Percentiles rank a stretch among this genome's conserved stretches.
Conservation (phyloP, 2,113 vertebrate species). For the Chaetodon auriga region DNA sequence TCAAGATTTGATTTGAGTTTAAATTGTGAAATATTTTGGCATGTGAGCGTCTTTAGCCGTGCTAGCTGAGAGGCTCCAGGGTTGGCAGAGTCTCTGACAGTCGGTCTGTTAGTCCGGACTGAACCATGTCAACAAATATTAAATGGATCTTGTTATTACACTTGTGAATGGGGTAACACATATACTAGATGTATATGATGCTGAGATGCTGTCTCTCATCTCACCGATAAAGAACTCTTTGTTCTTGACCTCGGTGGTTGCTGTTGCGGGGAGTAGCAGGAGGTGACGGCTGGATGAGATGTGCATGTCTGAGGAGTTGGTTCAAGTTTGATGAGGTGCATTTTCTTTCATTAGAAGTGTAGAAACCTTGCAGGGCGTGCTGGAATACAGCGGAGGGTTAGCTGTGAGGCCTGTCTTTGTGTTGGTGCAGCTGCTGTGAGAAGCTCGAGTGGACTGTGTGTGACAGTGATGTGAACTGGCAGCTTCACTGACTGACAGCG, state of each 20-base stretch:
- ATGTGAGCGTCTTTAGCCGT: too few species aligned
- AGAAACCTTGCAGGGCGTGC: background rate
- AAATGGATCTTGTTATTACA: too few species aligned
- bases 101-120: too few species aligned
- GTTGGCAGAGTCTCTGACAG: too few species aligned
- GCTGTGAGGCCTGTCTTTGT: background rate
- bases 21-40: too few species aligned
- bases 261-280: background rate
- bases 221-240: background rate
- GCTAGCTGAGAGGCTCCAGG: too few species aligned
- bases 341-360: background rate
- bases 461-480: conserved; percentile 13
- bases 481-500: conserved; percentile 22
- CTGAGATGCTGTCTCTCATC: background rate
- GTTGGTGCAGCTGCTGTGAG: background rate
- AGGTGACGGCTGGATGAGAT: background rate
- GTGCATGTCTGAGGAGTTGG: background rate
- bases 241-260: background rate
- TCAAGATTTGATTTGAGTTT: too few species aligned
- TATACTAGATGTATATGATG: background rate
- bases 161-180: background rate
- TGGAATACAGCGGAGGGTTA: background rate
- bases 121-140: too few species aligned
- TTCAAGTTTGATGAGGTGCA: background rate
- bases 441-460: background rate